These are phyloP conservation scores for Zoanthus sansibaricus DNA, from an alignment of 92 coral and sea anemone genomes.

Conservation along the genomic window DNA sequence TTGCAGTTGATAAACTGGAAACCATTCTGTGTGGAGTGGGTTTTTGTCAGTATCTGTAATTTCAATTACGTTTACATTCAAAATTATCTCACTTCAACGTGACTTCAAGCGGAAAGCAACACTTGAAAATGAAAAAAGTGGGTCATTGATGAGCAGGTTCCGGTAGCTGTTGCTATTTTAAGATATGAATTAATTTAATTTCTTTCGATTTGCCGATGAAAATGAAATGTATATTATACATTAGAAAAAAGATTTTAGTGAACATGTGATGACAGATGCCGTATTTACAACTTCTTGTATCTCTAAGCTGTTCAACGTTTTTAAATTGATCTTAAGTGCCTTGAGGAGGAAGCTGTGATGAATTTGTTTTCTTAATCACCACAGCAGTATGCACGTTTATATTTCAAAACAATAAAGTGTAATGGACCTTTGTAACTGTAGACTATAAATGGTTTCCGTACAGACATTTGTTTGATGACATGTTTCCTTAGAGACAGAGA, in stretches of 20 bases:
- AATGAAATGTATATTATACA: not conserved
- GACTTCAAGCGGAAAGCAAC: slow-evolving; percentile 17
- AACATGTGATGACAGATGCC: not conserved
- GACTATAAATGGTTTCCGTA: no score
- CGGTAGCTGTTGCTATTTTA: not conserved
- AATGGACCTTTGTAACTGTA: no score
- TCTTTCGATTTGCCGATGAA: not conserved
- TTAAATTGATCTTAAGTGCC: no score
- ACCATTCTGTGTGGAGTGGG: not conserved
- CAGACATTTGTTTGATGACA: no score
- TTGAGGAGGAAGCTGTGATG: no score
- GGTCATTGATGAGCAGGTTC: not conserved
- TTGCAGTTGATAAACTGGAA: not conserved
- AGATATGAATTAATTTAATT: not conserved
- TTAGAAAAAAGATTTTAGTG: not conserved
- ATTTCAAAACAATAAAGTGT: no score
- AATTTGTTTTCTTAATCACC: no score
- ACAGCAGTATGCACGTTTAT: no score
- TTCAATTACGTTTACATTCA: not conserved
- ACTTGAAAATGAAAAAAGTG: not conserved
- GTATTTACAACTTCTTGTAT: not conserved
- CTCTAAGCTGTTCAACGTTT: no score
- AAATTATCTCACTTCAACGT: not conserved
- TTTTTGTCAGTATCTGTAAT: not conserved
- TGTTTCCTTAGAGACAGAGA: no score